A percentile compares a stretch with the other conserved stretches of the same genome.
These are phyloP conservation scores for Pectinophora gossypiella DNA, from an alignment of 1,140 invertebrate species.

Conservation along the genomic window DNA sequence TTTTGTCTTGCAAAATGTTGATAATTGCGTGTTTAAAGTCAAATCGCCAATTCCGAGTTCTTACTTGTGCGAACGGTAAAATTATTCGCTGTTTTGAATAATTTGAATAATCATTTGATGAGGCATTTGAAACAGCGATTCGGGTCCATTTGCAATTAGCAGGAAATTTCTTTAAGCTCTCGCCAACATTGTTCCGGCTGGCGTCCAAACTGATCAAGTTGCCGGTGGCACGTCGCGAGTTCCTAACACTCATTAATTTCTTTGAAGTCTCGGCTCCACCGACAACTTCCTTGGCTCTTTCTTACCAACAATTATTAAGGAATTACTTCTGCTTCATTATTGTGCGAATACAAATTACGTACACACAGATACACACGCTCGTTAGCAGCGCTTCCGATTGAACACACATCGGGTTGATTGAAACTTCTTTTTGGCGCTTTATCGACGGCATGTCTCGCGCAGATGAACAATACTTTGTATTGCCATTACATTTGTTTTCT, in stretches of 20 bases:
- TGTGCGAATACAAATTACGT: slow-evolving; percentile 27
- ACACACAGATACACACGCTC: not conserved
- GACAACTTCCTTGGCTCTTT: slow-evolving; percentile 43
- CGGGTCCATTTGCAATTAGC: slow-evolving; percentile 47
- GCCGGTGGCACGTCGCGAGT: slow-evolving; percentile 60
- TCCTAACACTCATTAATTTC: slow-evolving; percentile 71
- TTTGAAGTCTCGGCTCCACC: slow-evolving; percentile 57
- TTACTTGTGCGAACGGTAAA: too few species aligned
- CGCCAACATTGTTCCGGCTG: slow-evolving; percentile 45
- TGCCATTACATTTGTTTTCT: too few species aligned
- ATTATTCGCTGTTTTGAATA: too few species aligned
- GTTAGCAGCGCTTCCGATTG: slow-evolving; percentile 21
- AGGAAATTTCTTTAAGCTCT: slow-evolving; percentile 56
- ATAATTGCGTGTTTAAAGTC: too few species aligned
- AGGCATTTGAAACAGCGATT: slow-evolving; percentile 29
- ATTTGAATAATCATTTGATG: slow-evolving; percentile 30
- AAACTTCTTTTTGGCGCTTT: too few species aligned
- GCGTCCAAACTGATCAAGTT: slow-evolving; percentile 20
- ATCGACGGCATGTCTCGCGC: too few species aligned
- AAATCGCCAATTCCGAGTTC: too few species aligned
- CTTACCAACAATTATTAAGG: slow-evolving; percentile 44
- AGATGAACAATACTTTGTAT: too few species aligned
- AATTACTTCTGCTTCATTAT: slow-evolving; percentile 52
- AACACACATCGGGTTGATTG: slow-evolving; percentile 14
- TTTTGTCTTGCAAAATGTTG: too few species aligned